Evolutionary conservation across 2,888 invertebrate genomes (phyloP).

Genomic region (Orchesellides sinensis): DNA sequence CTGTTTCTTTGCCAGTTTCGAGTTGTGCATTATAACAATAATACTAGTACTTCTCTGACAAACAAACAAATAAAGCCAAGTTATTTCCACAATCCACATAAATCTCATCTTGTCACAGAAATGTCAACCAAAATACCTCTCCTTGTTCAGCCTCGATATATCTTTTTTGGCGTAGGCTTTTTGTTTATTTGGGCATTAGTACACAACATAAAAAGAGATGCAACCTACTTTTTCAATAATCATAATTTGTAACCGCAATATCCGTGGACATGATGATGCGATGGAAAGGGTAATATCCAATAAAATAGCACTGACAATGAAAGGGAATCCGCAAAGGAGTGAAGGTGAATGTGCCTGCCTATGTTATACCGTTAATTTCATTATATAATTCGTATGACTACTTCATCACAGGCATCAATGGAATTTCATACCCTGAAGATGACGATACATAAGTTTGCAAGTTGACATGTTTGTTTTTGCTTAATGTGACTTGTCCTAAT

Average conservation of each 20-base stretch:
- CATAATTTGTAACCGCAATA: not conserved
- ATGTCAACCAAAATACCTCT: no score
- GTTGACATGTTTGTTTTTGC: slow-evolving; percentile 33
- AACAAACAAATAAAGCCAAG: not conserved
- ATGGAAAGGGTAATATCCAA: not conserved
- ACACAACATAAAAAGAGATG: not conserved
- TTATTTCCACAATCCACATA: slow-evolving; percentile 17
- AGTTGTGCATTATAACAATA: no score
- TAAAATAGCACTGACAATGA: not conserved
- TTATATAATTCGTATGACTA: no score
- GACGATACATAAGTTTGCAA: no score
- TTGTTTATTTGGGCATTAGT: slow-evolving; percentile 33
- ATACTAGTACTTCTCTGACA: not conserved
- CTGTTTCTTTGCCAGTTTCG: not conserved
- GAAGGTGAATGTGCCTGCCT: slow-evolving; percentile 35
- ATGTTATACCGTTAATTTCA: no score
- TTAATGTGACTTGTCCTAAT: no score
- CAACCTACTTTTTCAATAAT: slow-evolving; percentile 37
- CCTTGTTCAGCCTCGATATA: slow-evolving; percentile 28
- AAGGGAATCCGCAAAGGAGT: slow-evolving; percentile 13
- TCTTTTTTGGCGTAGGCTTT: slow-evolving; percentile 9
- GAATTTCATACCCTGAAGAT: no score
- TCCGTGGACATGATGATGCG: not conserved
- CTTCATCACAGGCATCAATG: no score
- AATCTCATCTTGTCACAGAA: not conserved